Evolutionary conservation across 2,113 vertebrate species (phyloP).

Genomic region (Erythrocebus patas): DNA sequence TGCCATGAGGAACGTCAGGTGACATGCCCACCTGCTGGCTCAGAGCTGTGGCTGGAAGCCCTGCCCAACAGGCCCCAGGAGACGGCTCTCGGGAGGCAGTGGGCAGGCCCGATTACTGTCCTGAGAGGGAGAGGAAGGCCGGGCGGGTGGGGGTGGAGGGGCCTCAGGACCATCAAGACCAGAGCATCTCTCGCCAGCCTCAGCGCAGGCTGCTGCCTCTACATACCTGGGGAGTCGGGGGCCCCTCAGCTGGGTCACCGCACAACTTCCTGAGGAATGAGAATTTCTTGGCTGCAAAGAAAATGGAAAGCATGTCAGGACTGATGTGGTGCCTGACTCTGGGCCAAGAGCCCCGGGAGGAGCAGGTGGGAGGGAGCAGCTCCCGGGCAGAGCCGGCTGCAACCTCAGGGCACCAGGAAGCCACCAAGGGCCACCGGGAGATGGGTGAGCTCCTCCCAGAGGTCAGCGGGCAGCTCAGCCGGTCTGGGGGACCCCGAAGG

Average conservation of each 20-base stretch:
- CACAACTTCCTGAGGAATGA: slow-evolving; percentile 82
- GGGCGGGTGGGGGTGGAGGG: neutral
- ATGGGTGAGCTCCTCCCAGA: neutral
- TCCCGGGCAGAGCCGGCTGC: neutral
- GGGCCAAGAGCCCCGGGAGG: accelerated
- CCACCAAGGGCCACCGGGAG: accelerated
- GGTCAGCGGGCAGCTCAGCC: neutral
- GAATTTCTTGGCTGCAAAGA: slow-evolving; percentile 80
- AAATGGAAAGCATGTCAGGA: slow-evolving; percentile 75
- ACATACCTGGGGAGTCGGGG: slow-evolving; percentile 82
- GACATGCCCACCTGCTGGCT: slow-evolving; percentile 76
- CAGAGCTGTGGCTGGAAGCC: neutral
- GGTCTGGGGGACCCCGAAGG: neutral
- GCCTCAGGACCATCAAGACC: slow-evolving; percentile 37
- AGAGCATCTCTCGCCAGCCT: slow-evolving; percentile 35
- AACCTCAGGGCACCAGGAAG: neutral
- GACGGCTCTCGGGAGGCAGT: slow-evolving; percentile 53
- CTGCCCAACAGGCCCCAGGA: slow-evolving; percentile 25
- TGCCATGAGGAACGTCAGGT: slow-evolving; percentile 80
- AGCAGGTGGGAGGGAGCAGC: neutral
- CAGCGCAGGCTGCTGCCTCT: slow-evolving; percentile 78
- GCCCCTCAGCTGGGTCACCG: slow-evolving; percentile 75
- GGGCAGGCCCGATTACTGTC: slow-evolving; percentile 56
- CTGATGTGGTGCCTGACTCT: neutral
- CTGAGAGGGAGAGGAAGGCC: accelerated